Percentiles rank a stretch among this genome's conserved stretches.
Conservation (phyloP, 2,888 invertebrate species). For the Pyrrhosoma nymphula region DNA sequence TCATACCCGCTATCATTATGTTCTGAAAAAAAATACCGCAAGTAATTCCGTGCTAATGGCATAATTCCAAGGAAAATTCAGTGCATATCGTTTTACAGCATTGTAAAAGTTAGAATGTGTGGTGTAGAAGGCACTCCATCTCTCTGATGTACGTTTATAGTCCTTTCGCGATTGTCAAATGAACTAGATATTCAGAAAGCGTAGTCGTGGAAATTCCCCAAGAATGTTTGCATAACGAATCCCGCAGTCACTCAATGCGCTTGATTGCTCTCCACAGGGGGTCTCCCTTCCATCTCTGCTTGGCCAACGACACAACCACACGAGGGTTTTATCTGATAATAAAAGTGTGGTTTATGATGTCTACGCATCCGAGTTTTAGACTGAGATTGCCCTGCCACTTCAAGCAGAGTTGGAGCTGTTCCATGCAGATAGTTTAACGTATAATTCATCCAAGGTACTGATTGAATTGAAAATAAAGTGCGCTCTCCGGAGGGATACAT, state of each 20-base stretch:
- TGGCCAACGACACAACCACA: background rate
- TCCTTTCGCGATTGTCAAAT: background rate
- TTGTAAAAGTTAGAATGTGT: background rate
- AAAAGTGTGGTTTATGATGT: background rate
- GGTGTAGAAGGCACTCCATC: no score
- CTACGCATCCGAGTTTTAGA: background rate
- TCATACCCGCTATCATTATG: no score
- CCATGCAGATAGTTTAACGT: background rate
- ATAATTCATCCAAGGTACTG: background rate
- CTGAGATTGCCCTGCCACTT: background rate
- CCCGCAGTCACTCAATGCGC: background rate
- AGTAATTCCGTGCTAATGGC: no score
- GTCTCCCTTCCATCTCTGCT: background rate
- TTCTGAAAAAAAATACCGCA: no score
- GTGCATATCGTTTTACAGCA: no score
- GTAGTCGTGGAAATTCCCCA: background rate
- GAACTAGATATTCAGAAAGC: background rate
- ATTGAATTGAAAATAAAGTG: background rate
- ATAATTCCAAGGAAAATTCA: no score
- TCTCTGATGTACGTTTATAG: background rate
- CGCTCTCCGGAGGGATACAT: background rate
- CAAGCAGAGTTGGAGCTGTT: background rate
- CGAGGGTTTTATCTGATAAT: background rate
- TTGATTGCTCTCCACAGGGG: conserved; percentile 1
- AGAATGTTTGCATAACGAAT: background rate